A percentile compares a stretch with the other conserved stretches of the same genome.
phyloP scores from a whole-genome alignment of 2,888 invertebrate genomes.

The Tetramorium bicarinatum region DNA sequence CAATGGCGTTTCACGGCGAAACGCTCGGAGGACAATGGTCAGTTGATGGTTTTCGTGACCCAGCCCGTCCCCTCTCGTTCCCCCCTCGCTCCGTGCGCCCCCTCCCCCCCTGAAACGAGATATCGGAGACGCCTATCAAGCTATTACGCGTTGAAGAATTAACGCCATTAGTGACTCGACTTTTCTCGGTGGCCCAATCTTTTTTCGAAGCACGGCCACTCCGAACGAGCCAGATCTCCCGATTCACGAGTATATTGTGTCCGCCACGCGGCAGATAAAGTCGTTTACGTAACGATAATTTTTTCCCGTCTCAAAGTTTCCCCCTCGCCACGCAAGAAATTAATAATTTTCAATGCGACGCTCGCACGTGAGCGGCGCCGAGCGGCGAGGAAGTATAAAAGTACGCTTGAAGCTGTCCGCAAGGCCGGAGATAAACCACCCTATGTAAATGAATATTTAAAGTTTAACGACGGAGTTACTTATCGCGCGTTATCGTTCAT shows the following conservation, averaged over 20 bases:
- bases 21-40: slow-evolving; percentile 57
- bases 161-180: slow-evolving; percentile 74
- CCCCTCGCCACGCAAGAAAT: slow-evolving; percentile 14
- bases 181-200: slow-evolving; percentile 58
- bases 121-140: slow-evolving; percentile 59
- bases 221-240: slow-evolving; percentile 33
- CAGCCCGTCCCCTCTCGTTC: not conserved
- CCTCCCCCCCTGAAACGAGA: slow-evolving; percentile 24
- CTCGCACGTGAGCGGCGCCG: slow-evolving; percentile 4
- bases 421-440: not conserved
- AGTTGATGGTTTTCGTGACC: slow-evolving; percentile 57
- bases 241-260: slow-evolving; percentile 5
- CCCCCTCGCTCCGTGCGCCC: not conserved
- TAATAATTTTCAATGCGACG: slow-evolving; percentile 22
- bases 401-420: not conserved
- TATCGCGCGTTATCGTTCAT: not conserved
- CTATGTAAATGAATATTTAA: not conserved
- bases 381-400: not conserved
- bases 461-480: not conserved
- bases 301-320: not conserved
- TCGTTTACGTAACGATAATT: slow-evolving; percentile 17
- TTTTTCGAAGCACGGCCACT: slow-evolving; percentile 26
- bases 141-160: slow-evolving; percentile 72
- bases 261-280: slow-evolving; percentile 16
- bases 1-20: slow-evolving; percentile 49